Percentiles rank a stretch among this genome's conserved stretches.
phyloP scores from a whole-genome alignment of 2,888 invertebrate species.

The Nomada hirtipes region DNA sequence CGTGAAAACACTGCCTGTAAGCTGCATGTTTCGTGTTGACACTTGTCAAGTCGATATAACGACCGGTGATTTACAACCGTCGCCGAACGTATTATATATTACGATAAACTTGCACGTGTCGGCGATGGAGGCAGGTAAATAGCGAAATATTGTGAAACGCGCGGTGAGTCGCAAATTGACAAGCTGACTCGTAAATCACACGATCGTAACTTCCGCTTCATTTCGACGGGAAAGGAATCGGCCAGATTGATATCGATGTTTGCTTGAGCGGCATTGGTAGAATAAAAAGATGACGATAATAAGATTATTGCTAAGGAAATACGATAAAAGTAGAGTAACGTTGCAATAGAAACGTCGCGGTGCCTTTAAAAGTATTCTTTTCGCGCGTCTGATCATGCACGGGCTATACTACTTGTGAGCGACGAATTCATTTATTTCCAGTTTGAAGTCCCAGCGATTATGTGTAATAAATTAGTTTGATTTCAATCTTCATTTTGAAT shows the following conservation, averaged over 20 bases:
- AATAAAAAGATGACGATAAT: too few relatives aligned
- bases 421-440: too few relatives aligned
- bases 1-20: conserved; percentile 36
- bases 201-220: conserved; percentile 12
- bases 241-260: not conserved
- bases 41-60: conserved; percentile 34
- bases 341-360: too few relatives aligned
- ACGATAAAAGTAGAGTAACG: too few relatives aligned
- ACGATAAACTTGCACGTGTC: conserved; percentile 1
- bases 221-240: conserved; percentile 22
- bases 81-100: conserved; percentile 16
- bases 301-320: too few relatives aligned
- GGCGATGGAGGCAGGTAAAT: conserved; percentile 10
- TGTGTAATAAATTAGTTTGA: too few relatives aligned
- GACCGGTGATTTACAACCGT: conserved; percentile 39
- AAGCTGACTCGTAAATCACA: conserved; percentile 19
- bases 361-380: too few relatives aligned
- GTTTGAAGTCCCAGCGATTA: too few relatives aligned
- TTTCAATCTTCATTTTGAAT: too few relatives aligned
- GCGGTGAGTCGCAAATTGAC: conserved; percentile 3
- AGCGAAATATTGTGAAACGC: conserved; percentile 17
- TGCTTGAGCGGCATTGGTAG: too few relatives aligned
- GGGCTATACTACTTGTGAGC: too few relatives aligned
- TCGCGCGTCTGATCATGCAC: too few relatives aligned
- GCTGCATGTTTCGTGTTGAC: conserved; percentile 56